Conservation (phyloP, 2,797 vertebrate genomes). For the Rhinichthys osculus region DNA sequence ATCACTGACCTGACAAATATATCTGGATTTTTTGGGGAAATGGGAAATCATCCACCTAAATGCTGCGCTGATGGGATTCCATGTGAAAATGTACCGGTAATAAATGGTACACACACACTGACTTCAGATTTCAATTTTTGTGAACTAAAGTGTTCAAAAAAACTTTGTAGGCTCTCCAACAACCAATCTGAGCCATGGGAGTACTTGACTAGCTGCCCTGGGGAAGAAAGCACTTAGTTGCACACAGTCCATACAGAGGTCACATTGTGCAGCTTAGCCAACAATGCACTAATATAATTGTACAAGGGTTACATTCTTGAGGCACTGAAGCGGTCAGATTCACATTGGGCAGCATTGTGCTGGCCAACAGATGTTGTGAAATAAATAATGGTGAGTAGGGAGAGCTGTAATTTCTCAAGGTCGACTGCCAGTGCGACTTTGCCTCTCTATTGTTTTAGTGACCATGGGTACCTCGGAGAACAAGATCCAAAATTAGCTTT, state of each 20-base stretch:
- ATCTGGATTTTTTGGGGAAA: conserved; percentile 18
- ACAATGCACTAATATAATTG: conserved; percentile 59
- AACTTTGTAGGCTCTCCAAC: background rate
- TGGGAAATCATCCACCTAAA: background rate
- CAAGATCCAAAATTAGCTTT: conserved; percentile 71
- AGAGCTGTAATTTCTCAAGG: conserved; percentile 55
- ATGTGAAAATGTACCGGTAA: background rate
- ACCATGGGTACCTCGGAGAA: conserved; percentile 61
- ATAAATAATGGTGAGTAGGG: conserved; percentile 58
- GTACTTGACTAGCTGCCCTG: conserved; percentile 8
- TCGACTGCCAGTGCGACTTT: conserved; percentile 52
- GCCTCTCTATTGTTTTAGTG: conserved; percentile 41
- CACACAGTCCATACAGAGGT: conserved; percentile 46
- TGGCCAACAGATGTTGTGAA: conserved; percentile 45
- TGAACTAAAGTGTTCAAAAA: background rate
- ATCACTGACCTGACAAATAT: conserved; percentile 44
- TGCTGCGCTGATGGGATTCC: background rate
- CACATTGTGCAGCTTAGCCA: conserved; percentile 42
- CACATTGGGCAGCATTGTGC: conserved; percentile 17
- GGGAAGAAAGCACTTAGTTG: conserved; percentile 29
- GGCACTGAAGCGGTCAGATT: conserved; percentile 50
- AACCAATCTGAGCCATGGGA: conserved; percentile 5
- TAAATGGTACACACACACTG: background rate
- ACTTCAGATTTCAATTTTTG: background rate
- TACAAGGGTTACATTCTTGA: conserved; percentile 60